These are phyloP conservation scores for Petrolisthes manimaculis DNA, from an alignment of 2,888 invertebrate genomes.

Conservation along the genomic window DNA sequence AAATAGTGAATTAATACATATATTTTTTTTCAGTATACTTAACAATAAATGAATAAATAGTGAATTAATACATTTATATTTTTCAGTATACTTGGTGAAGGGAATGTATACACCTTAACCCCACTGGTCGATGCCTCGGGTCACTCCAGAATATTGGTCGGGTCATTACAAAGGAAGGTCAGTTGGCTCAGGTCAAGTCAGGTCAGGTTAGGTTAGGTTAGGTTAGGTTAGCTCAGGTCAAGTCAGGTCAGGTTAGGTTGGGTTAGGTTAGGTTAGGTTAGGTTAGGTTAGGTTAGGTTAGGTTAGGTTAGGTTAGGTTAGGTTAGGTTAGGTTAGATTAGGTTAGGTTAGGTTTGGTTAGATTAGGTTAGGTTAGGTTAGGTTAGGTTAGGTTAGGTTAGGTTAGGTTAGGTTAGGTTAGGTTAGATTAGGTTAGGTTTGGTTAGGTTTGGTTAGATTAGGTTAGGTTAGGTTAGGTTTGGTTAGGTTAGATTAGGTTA, in stretches of 20 bases:
- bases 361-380: constrained; percentile 10
- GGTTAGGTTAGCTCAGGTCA: background rate
- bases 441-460: constrained; percentile 1
- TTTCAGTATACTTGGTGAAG: constrained; percentile 51
- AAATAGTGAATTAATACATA: too few relatives aligned
- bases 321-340: constrained; percentile 14
- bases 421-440: background rate
- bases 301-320: constrained; percentile 20
- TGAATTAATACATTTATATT: too few relatives aligned
- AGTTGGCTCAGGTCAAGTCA: constrained; percentile 6
- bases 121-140: constrained; percentile 50
- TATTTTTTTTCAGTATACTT: too few relatives aligned
- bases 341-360: constrained; percentile 5
- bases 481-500: background rate
- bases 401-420: background rate
- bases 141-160: constrained; percentile 43
- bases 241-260: constrained; percentile 15
- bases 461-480: background rate
- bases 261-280: constrained; percentile 16
- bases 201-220: background rate
- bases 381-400: constrained; percentile 6
- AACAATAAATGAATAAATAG: too few relatives aligned
- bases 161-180: constrained; percentile 53
- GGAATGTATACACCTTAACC: constrained; percentile 44
- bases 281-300: constrained; percentile 11